A percentile compares a stretch with the other conserved stretches of the same genome.
These are phyloP conservation scores for Spicauda simplicius DNA, from an alignment of 2,888 invertebrate species.

Conservation along the genomic window DNA sequence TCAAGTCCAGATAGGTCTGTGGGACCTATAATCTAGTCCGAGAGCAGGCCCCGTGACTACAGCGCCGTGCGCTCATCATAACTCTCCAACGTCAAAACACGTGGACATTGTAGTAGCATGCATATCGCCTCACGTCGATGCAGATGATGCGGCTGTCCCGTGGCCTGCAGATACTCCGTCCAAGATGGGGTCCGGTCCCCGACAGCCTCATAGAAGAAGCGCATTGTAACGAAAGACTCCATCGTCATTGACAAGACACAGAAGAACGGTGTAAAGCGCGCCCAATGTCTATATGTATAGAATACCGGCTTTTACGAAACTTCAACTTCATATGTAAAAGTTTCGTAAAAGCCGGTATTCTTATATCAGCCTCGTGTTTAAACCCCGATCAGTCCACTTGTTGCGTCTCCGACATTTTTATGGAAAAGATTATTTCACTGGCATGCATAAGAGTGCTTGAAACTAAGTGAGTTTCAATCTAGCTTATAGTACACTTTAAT, in stretches of 20 bases:
- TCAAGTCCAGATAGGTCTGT: constrained; percentile 2
- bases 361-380: neutral
- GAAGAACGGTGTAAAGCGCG: neutral
- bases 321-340: constrained; percentile 25
- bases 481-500: too few relatives aligned
- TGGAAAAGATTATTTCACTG: neutral
- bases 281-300: neutral
- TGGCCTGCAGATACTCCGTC: neutral
- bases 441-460: neutral
- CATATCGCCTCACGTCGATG: neutral
- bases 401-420: neutral
- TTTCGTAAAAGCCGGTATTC: constrained; percentile 32
- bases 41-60: neutral
- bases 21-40: neutral
- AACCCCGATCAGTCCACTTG: neutral
- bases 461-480: neutral
- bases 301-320: constrained; percentile 36
- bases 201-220: neutral
- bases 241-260: neutral
- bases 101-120: neutral
- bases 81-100: neutral
- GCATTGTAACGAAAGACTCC: neutral
- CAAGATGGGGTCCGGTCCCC: neutral
- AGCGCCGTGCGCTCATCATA: neutral
- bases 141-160: too few relatives aligned